A percentile compares a stretch with the other conserved stretches of the same genome.
Evolutionary conservation across 2,797 vertebrate species (phyloP).

Genomic region (Falco cherrug): DNA sequence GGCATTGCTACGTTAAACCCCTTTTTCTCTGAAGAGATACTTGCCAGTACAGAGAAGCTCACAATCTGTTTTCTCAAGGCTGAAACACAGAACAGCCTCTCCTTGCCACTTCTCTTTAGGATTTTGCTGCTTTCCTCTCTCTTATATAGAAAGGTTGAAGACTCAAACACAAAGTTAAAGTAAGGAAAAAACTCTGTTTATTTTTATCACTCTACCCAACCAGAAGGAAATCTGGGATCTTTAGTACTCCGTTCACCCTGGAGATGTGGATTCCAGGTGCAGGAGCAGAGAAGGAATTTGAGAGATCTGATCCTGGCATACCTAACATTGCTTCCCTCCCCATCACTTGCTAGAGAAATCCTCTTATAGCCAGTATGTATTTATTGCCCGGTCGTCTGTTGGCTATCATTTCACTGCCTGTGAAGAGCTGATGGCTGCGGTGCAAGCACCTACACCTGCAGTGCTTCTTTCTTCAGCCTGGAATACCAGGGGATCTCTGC

Average conservation of each 20-base stretch:
- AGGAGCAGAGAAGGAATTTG: background rate
- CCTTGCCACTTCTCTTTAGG: background rate
- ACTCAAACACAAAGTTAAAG: background rate
- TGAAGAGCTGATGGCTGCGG: background rate
- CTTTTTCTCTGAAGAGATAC: background rate
- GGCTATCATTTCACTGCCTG: background rate
- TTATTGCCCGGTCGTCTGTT: background rate
- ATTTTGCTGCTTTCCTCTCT: background rate
- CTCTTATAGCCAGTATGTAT: accelerated
- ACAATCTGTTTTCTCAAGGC: background rate
- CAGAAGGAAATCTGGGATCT: background rate
- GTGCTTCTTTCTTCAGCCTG: background rate
- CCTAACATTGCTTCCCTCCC: background rate
- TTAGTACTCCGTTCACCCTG: background rate
- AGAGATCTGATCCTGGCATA: background rate
- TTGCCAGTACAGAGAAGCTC: background rate
- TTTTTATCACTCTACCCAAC: background rate
- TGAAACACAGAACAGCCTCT: background rate
- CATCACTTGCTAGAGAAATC: background rate
- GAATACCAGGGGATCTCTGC: background rate
- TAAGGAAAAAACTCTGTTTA: background rate
- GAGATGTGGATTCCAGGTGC: background rate
- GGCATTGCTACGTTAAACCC: background rate
- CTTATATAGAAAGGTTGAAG: background rate
- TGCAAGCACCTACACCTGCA: background rate